Conservation (phyloP, 2,888 invertebrate genomes). For the Nomada goodeniana region DNA sequence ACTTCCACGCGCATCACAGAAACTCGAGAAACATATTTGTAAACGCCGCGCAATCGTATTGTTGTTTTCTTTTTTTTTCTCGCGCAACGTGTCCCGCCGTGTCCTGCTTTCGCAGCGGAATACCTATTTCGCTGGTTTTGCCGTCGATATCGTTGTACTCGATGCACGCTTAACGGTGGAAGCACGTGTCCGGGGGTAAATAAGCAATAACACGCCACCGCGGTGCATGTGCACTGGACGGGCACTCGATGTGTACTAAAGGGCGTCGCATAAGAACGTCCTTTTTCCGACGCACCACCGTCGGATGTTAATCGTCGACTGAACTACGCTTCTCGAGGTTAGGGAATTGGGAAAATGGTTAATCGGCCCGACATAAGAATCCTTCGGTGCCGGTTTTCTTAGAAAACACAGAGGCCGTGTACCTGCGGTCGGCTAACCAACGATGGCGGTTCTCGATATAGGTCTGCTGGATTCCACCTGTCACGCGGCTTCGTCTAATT, state of each 20-base stretch:
- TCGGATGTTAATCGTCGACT: constrained; percentile 11
- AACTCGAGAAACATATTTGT: background rate
- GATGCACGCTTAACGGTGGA: constrained; percentile 58
- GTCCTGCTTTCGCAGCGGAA: constrained; percentile 46
- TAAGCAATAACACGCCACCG: constrained; percentile 71
- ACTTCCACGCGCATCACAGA: constrained; percentile 27
- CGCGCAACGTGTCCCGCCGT: constrained; percentile 29
- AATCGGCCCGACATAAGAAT: background rate
- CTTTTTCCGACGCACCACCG: background rate
- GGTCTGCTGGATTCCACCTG: constrained; percentile 66
- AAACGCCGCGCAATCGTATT: constrained; percentile 16
- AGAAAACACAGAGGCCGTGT: constrained; percentile 25
- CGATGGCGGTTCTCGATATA: constrained; percentile 42
- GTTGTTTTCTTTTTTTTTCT: constrained; percentile 9
- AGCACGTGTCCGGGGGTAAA: constrained; percentile 74
- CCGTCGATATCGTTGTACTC: constrained; percentile 60
- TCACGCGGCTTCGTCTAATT: constrained; percentile 70
- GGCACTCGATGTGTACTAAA: constrained; percentile 45
- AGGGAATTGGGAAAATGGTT: constrained; percentile 30
- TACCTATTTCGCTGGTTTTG: constrained; percentile 27
- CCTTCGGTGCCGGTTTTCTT: background rate
- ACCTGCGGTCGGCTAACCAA: constrained; percentile 4
- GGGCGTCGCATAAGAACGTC: constrained; percentile 59
- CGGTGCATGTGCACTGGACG: constrained; percentile 72
- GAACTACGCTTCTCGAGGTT: constrained; percentile 49